Percentiles rank a stretch among this genome's conserved stretches.
Evolutionary conservation across 2,888 invertebrate species (phyloP).

Genomic region (Cephus pulcher): DNA sequence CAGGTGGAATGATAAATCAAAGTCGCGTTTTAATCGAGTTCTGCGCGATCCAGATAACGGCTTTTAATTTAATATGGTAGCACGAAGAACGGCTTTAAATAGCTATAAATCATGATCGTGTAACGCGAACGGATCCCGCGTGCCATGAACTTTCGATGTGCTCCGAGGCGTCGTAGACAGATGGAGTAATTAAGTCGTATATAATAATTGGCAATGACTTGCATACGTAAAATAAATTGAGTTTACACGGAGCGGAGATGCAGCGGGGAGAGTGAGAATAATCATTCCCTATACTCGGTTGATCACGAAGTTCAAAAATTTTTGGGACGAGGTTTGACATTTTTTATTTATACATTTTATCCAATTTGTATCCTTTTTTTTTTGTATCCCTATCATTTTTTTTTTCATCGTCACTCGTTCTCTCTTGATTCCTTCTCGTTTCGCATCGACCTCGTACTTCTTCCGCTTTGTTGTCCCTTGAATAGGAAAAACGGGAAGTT

Average conservation of each 20-base stretch:
- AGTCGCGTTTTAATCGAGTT: constrained; percentile 2
- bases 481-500: constrained; percentile 14
- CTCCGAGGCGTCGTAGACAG: not conserved
- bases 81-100: constrained; percentile 28
- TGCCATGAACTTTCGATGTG: not conserved
- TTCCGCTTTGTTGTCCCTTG: constrained; percentile 23
- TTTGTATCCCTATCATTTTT: not conserved
- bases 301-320: not conserved
- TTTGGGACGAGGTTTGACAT: not conserved
- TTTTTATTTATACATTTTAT: not conserved
- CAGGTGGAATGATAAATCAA: constrained; percentile 13
- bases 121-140: constrained; percentile 14
- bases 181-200: not conserved
- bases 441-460: not conserved
- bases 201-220: not conserved
- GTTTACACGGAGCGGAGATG: not conserved
- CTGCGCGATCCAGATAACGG: constrained; percentile 24
- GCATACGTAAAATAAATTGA: not conserved
- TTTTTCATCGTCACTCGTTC: not conserved
- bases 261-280: not conserved
- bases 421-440: not conserved
- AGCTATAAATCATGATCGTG: constrained; percentile 28
- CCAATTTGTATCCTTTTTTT: too few species aligned
- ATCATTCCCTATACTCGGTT: not conserved
- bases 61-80: constrained; percentile 36